Evolutionary conservation across 2,797 vertebrate genomes (phyloP).

Genomic region (Iguana delicatissima): DNA sequence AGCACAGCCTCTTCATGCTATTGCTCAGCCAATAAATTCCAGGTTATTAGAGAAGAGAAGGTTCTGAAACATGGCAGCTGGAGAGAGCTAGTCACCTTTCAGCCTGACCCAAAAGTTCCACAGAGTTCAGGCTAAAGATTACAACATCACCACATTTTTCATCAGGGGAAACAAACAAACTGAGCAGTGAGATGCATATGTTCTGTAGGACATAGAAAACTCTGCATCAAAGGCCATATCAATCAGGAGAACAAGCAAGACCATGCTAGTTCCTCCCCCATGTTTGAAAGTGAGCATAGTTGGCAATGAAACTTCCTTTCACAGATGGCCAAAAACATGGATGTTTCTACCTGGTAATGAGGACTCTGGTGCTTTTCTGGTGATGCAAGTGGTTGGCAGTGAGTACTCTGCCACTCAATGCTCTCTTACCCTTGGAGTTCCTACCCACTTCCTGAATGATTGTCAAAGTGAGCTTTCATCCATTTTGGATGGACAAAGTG

Average conservation of each 20-base stretch:
- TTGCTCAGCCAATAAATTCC: not conserved
- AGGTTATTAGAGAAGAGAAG: not conserved
- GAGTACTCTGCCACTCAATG: not conserved
- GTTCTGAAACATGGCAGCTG: not conserved
- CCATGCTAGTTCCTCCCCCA: not conserved
- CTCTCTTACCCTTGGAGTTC: not conserved
- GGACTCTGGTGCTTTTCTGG: not conserved
- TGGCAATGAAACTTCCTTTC: not conserved
- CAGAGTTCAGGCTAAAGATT: not conserved
- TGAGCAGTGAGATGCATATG: not conserved
- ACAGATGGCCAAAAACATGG: not conserved
- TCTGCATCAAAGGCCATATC: not conserved
- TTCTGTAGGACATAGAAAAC: not conserved
- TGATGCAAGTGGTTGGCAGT: no score
- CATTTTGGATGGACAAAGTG: not conserved
- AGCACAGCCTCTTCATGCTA: not conserved
- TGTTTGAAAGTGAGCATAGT: not conserved
- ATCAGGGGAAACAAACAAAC: not conserved
- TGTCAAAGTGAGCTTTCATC: not conserved
- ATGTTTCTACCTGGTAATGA: not conserved
- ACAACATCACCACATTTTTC: not conserved
- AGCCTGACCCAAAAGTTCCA: not conserved
- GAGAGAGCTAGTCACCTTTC: not conserved
- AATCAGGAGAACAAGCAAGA: not conserved
- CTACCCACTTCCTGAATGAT: not conserved